These are phyloP conservation scores for Artibeus lituratus DNA, from an alignment of 2,797 vertebrate genomes.

Conservation along the genomic window DNA sequence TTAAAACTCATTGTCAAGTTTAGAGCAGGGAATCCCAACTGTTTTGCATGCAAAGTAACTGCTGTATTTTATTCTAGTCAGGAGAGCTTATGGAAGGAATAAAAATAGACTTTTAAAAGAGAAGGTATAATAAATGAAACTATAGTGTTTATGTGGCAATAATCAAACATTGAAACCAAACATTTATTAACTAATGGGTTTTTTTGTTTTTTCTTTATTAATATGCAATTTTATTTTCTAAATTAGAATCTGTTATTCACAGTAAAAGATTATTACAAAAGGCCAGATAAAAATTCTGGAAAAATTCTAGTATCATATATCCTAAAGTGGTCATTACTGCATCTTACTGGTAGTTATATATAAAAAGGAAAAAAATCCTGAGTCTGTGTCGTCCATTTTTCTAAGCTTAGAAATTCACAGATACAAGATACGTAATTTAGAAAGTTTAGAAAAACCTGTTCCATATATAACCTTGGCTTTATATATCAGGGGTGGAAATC, in stretches of 20 bases:
- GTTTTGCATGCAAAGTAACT: constrained; percentile 33
- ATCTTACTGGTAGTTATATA: neutral
- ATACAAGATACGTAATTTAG: neutral
- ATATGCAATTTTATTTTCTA: constrained; percentile 22
- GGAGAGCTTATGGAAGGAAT: neutral
- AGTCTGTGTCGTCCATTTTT: neutral
- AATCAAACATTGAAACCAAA: constrained; percentile 30
- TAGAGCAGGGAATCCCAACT: neutral
- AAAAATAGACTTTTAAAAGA: neutral
- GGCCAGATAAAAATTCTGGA: neutral
- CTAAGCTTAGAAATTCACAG: constrained; percentile 9
- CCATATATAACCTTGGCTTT: constrained; percentile 12
- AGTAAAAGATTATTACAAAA: constrained; percentile 5
- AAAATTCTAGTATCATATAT: neutral
- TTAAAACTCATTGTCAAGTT: constrained; percentile 43
- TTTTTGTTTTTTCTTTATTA: constrained; percentile 2
- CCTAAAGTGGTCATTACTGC: neutral
- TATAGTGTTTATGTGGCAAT: constrained; percentile 40
- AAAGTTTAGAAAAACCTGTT: constrained; percentile 39
- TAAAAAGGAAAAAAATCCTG: neutral
- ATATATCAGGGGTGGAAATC: constrained; percentile 19
- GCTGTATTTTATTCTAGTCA: constrained; percentile 38
- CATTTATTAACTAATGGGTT: neutral
- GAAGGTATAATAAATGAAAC: neutral
- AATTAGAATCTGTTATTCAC: neutral